phyloP scores from a whole-genome alignment of 2,797 vertebrate species.

The Scolopax rusticola region DNA sequence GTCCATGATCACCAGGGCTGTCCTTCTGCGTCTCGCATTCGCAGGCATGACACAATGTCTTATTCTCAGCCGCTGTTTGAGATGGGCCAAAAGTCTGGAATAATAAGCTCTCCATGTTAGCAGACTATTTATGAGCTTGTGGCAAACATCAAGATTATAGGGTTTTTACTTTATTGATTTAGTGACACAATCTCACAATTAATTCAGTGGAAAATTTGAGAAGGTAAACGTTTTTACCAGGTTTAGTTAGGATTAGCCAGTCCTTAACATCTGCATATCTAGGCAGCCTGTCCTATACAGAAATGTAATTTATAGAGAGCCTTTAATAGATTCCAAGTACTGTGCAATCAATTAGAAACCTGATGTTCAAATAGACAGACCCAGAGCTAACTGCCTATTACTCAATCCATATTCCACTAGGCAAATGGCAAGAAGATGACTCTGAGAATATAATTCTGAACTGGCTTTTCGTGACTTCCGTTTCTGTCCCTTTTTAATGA shows the following conservation, averaged over 20 bases:
- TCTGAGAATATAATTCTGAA: background rate
- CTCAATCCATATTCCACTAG: background rate
- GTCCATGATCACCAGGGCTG: background rate
- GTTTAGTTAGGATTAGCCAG: constrained; percentile 15
- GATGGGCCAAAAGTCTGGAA: constrained; percentile 8
- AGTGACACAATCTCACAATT: background rate
- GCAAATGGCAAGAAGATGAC: background rate
- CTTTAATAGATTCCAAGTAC: background rate
- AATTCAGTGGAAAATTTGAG: background rate
- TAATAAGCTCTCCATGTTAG: background rate
- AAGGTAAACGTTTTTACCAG: background rate
- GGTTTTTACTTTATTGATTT: background rate
- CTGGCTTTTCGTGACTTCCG: background rate
- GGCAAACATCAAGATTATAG: background rate
- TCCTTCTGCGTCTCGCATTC: background rate
- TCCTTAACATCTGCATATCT: background rate
- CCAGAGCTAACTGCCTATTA: background rate
- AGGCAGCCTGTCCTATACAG: background rate
- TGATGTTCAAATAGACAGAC: constrained; percentile 2
- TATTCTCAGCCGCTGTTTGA: background rate
- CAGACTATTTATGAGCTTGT: background rate
- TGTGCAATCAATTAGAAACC: constrained; percentile 45
- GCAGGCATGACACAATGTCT: constrained; percentile 4
- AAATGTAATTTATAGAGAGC: background rate
- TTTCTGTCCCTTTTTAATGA: background rate